These are phyloP conservation scores for Nematopogon swammerdamellus DNA, from an alignment of 2,888 invertebrate species.

Conservation along the genomic window DNA sequence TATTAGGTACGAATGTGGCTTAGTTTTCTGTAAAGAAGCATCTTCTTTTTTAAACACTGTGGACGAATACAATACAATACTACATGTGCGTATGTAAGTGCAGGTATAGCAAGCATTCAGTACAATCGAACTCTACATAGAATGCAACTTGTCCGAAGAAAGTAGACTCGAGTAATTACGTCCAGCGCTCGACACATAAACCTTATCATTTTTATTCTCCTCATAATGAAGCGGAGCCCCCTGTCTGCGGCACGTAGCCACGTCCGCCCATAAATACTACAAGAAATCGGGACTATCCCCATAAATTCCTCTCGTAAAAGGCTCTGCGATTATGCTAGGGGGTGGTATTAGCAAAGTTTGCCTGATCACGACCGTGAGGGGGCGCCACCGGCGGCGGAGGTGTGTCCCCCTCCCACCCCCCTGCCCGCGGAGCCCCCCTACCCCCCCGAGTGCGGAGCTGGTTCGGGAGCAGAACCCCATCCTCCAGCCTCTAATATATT, in stretches of 20 bases:
- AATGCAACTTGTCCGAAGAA: too few species aligned
- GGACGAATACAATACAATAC: too few species aligned
- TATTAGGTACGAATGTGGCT: too few species aligned
- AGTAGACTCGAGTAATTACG: too few species aligned
- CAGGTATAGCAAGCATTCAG: too few species aligned
- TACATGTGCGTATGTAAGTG: too few species aligned
- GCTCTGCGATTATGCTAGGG: slow-evolving; percentile 55
- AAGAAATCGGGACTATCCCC: slow-evolving; percentile 54
- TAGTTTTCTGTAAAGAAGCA: too few species aligned
- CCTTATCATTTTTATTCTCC: not conserved
- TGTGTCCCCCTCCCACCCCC: not conserved
- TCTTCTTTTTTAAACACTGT: too few species aligned
- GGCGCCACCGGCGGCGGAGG: slow-evolving; percentile 3
- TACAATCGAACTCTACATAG: too few species aligned
- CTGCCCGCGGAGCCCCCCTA: too few species aligned
- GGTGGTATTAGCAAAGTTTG: slow-evolving; percentile 59
- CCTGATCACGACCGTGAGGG: slow-evolving; percentile 27
- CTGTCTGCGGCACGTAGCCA: slow-evolving; percentile 38
- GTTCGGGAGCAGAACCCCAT: not conserved
- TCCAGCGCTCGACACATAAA: not conserved
- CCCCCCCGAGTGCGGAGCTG: too few species aligned
- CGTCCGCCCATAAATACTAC: slow-evolving; percentile 49
- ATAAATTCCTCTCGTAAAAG: slow-evolving; percentile 58
- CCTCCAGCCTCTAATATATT: slow-evolving; percentile 50
- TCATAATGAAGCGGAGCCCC: slow-evolving; percentile 15